These are phyloP conservation scores for Aix galericulata DNA, from an alignment of 2,113 vertebrate genomes.

Conservation along the genomic window DNA sequence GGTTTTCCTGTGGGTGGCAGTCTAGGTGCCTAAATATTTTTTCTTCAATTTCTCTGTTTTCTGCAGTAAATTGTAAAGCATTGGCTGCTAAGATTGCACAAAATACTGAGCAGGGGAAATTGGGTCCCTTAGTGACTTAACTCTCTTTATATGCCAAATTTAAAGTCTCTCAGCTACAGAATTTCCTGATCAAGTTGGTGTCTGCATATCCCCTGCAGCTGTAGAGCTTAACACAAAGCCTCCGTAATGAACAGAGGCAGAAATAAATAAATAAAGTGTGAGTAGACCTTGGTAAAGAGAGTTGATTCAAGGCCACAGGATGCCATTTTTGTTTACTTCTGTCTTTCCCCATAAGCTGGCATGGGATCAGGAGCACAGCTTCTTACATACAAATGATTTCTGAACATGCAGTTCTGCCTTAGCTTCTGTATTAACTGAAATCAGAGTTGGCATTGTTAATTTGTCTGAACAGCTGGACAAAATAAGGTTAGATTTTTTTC, in stretches of 20 bases:
- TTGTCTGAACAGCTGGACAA: constrained; percentile 46
- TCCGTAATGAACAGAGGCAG: background rate
- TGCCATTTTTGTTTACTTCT: background rate
- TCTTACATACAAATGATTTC: constrained; percentile 1
- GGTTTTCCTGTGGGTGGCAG: background rate
- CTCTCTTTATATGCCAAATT: background rate
- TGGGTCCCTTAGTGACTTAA: background rate
- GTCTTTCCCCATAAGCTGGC: background rate
- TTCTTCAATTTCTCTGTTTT: background rate
- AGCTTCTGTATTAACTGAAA: background rate
- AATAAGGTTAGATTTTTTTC: constrained; percentile 5
- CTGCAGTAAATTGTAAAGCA: background rate
- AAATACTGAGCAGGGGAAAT: background rate
- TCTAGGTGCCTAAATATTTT: background rate
- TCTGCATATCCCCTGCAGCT: background rate
- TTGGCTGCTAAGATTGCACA: background rate
- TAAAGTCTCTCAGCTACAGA: background rate
- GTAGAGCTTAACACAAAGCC: background rate
- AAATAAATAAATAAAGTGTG: background rate
- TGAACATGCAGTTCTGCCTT: background rate
- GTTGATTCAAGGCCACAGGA: background rate
- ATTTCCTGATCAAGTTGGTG: background rate
- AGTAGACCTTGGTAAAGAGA: background rate
- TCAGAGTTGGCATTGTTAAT: constrained; percentile 20
- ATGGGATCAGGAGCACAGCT: background rate